These are phyloP conservation scores for Caenorhabditis sp. DNA, from an alignment of 2,888 invertebrate species.

Conservation along the genomic window DNA sequence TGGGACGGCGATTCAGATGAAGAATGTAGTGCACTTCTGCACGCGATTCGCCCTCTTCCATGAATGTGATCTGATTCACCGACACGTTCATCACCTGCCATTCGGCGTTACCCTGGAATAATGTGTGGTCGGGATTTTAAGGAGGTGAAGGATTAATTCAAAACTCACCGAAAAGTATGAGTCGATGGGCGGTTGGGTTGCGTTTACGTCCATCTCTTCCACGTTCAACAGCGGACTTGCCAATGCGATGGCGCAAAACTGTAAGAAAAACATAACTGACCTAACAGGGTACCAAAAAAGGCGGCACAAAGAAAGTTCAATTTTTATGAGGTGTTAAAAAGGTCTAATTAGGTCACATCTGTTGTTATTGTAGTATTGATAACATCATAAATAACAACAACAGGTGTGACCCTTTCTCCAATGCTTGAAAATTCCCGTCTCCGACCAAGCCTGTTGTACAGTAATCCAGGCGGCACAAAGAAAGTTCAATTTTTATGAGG, in stretches of 20 bases:
- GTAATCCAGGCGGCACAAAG: too few relatives aligned
- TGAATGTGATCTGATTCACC: constrained; percentile 64
- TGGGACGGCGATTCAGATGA: constrained; percentile 62
- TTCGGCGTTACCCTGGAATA: constrained; percentile 66
- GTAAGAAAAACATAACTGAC: constrained; percentile 4
- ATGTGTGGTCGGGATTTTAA: not conserved
- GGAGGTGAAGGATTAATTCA: not conserved
- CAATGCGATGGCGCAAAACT: constrained; percentile 68
- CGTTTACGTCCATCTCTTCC: constrained; percentile 67
- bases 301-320: too few relatives aligned
- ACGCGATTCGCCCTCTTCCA: constrained; percentile 68
- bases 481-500: too few relatives aligned
- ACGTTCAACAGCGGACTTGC: constrained; percentile 66
- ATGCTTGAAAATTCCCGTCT: too few relatives aligned
- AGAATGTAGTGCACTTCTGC: constrained; percentile 67
- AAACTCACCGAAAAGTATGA: constrained; percentile 60
- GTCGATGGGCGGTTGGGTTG: constrained; percentile 60
- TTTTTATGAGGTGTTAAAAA: too few relatives aligned
- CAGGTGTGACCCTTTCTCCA: too few relatives aligned
- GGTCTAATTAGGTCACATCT: too few relatives aligned
- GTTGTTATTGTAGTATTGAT: too few relatives aligned
- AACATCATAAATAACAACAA: too few relatives aligned
- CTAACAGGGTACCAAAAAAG: too few relatives aligned
- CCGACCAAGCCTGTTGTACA: too few relatives aligned
- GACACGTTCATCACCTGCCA: constrained; percentile 69